Evolutionary conservation across 2,888 invertebrate genomes (phyloP).

Genomic region (Ochlodes sylvanus): DNA sequence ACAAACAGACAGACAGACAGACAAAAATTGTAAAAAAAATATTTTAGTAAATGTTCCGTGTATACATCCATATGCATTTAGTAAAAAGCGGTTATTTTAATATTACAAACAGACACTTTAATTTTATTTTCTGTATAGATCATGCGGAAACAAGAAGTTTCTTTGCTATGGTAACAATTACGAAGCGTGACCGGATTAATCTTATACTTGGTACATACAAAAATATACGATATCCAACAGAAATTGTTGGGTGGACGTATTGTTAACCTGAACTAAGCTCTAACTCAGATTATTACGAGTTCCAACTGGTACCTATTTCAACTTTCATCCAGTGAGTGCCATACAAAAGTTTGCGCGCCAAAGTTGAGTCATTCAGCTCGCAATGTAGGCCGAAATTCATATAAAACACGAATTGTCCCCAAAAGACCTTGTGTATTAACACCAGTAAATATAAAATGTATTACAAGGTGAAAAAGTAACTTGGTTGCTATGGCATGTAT

Average conservation of each 20-base stretch:
- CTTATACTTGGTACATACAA: no score
- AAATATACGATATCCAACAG: not conserved
- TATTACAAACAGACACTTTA: no score
- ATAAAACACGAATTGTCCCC: conserved; percentile 1
- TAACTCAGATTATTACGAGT: conserved; percentile 21
- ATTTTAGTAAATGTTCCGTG: no score
- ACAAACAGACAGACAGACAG: no score
- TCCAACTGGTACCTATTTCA: conserved; percentile 20
- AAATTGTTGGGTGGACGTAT: not conserved
- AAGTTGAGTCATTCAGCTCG: conserved; percentile 19
- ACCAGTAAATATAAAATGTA: not conserved
- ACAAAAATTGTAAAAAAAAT: no score
- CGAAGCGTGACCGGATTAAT: no score
- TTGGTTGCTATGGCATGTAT: not conserved
- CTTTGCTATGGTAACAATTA: no score
- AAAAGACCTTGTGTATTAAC: not conserved
- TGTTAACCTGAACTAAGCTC: conserved; percentile 2
- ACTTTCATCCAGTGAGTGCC: conserved; percentile 30
- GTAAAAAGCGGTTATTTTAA: no score
- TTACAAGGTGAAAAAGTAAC: not conserved
- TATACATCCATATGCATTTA: no score
- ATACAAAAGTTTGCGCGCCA: conserved; percentile 21
- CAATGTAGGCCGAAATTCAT: conserved; percentile 27
- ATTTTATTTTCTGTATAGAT: no score
- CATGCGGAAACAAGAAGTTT: no score